A percentile compares a stretch with the other conserved stretches of the same genome.
phyloP scores from a whole-genome alignment of 2,888 invertebrate species.

The Apoda limacodes region DNA sequence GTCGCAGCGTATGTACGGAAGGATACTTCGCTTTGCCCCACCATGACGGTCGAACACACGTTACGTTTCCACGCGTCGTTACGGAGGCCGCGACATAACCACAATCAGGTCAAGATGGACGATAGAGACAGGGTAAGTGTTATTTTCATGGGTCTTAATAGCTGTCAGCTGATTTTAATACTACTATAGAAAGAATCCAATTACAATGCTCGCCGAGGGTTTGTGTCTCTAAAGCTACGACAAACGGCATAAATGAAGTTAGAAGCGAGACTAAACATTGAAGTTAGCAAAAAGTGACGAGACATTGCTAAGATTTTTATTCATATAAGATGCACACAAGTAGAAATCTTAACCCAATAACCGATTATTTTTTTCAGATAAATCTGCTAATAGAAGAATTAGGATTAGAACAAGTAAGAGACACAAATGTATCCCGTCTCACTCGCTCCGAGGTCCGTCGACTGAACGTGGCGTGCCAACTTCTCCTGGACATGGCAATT shows the following conservation, averaged over 20 bases:
- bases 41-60: constrained; percentile 92
- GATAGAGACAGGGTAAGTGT: constrained; percentile 78
- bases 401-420: constrained; percentile 89
- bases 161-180: no score
- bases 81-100: constrained; percentile 71
- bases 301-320: no score
- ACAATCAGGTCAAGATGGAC: constrained; percentile 75
- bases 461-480: constrained; percentile 89
- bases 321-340: constrained; percentile 2
- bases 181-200: no score
- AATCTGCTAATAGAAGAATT: constrained; percentile 91
- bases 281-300: no score
- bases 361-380: constrained; percentile 68
- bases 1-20: constrained; percentile 82
- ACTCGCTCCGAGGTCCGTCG: constrained; percentile 90
- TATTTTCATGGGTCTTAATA: neutral
- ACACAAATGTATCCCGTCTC: constrained; percentile 85
- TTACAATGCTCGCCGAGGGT: no score
- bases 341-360: neutral
- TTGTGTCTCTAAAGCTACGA: no score
- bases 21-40: constrained; percentile 82
- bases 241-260: no score
- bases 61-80: constrained; percentile 86
- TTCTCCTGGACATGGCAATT: constrained; percentile 87
- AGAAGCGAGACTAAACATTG: no score